A percentile compares a stretch with the other conserved stretches of the same genome.
These are phyloP conservation scores for Sapayoa aenigma DNA, from an alignment of 2,113 vertebrate species.

Conservation along the genomic window DNA sequence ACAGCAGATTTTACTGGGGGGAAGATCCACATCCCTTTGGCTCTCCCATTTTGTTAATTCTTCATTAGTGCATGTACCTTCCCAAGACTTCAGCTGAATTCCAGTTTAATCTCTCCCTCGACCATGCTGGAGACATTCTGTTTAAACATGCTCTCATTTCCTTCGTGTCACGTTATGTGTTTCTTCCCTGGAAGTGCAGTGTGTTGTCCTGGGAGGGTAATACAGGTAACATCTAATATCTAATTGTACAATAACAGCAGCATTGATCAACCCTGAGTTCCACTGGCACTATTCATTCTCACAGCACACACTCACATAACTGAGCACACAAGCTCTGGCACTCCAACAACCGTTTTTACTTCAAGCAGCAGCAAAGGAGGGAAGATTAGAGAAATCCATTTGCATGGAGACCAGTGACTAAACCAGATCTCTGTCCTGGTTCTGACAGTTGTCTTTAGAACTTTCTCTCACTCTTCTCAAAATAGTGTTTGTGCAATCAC, in stretches of 20 bases:
- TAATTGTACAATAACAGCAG: conserved; percentile 2
- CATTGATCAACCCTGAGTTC: conserved; percentile 8
- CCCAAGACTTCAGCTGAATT: conserved; percentile 7
- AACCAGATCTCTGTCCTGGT: background rate
- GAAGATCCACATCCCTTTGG: background rate
- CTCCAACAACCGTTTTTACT: background rate
- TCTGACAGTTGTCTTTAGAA: background rate
- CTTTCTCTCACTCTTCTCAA: background rate
- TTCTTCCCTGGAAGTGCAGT: background rate
- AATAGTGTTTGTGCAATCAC: background rate
- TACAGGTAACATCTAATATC: background rate
- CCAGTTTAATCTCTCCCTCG: conserved; percentile 33
- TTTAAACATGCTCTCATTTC: conserved; percentile 49
- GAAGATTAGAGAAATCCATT: background rate
- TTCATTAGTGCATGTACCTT: background rate
- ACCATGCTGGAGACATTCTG: background rate
- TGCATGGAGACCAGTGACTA: background rate
- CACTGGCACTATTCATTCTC: background rate
- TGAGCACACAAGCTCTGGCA: background rate
- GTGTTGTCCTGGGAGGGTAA: conserved; percentile 12
- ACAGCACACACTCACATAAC: background rate
- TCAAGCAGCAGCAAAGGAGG: background rate
- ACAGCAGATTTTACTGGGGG: background rate
- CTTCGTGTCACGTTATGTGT: background rate
- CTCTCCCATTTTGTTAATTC: background rate